phyloP scores from a whole-genome alignment of 1,140 invertebrate genomes.

The Asobara japonica region DNA sequence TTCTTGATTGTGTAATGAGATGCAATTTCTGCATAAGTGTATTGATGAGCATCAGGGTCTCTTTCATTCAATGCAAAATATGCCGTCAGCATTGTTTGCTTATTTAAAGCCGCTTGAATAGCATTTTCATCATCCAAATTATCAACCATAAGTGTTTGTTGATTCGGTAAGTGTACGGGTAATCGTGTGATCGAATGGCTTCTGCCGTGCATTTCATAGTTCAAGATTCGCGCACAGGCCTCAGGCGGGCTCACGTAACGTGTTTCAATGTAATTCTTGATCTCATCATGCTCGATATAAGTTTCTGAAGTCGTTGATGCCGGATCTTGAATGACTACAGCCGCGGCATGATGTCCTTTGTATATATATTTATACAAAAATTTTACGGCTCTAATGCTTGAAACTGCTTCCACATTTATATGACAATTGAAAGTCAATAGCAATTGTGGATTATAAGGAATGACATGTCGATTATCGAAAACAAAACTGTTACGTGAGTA shows the following conservation, averaged over 20 bases:
- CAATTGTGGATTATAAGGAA: constrained; percentile 17
- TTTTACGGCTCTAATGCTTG: constrained; percentile 15
- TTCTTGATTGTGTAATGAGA: neutral
- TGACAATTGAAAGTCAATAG: constrained; percentile 25
- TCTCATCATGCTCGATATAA: constrained; percentile 27
- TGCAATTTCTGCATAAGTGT: neutral
- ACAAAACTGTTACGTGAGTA: neutral
- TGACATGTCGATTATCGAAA: constrained; percentile 20
- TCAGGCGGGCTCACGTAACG: no score
- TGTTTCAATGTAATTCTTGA: neutral
- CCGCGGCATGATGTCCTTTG: constrained; percentile 17
- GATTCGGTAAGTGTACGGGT: constrained; percentile 15
- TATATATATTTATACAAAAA: constrained; percentile 24
- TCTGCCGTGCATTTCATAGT: neutral
- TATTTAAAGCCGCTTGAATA: neutral
- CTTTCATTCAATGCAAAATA: constrained; percentile 33
- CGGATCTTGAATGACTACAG: neutral
- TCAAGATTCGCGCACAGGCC: constrained; percentile 7
- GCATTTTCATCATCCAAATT: neutral
- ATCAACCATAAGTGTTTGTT: constrained; percentile 6
- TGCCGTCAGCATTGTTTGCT: constrained; percentile 27
- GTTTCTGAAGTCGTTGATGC: constrained; percentile 15
- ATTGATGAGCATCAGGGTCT: neutral
- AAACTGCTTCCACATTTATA: constrained; percentile 22
- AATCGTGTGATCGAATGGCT: constrained; percentile 15